These are phyloP conservation scores for Meloidogyne hapla DNA, from an alignment of 1,140 invertebrate genomes.

Conservation along the genomic window DNA sequence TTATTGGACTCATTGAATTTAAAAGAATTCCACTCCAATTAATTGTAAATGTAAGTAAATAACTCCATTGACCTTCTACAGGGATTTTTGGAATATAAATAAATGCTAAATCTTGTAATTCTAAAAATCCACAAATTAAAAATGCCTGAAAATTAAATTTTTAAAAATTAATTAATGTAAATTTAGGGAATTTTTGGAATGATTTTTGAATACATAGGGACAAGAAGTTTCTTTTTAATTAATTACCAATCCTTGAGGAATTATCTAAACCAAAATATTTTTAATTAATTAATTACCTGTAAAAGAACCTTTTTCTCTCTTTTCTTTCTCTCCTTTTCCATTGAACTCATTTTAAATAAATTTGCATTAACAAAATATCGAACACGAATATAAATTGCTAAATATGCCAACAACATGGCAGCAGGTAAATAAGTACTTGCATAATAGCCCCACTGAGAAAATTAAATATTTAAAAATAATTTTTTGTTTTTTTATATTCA, in stretches of 20 bases:
- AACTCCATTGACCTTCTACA: slow-evolving; percentile 33
- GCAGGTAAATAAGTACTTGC: slow-evolving; percentile 33
- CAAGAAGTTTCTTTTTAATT: no score
- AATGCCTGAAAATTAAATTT: slow-evolving; percentile 32
- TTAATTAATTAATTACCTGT: slow-evolving; percentile 28
- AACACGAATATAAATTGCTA: slow-evolving; percentile 30
- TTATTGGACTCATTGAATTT: slow-evolving; percentile 37
- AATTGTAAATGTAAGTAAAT: slow-evolving; percentile 28
- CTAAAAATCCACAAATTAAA: slow-evolving; percentile 40
- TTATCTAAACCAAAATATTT: no score
- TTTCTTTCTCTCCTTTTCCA: slow-evolving; percentile 26
- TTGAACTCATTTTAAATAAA: slow-evolving; percentile 14
- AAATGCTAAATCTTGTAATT: slow-evolving; percentile 39
- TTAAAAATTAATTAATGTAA: no score
- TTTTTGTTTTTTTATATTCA: no score
- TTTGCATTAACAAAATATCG: slow-evolving; percentile 22
- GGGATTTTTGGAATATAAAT: slow-evolving; percentile 23
- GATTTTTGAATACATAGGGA: no score
- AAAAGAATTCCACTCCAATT: slow-evolving; percentile 42
- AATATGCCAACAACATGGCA: slow-evolving; percentile 29
- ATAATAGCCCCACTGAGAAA: slow-evolving; percentile 20
- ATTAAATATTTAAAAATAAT: slow-evolving; percentile 11
- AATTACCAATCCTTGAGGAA: no score
- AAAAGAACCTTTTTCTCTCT: slow-evolving; percentile 33
- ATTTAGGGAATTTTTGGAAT: no score